These are phyloP conservation scores for Python bivittatus DNA, from an alignment of 2,113 vertebrate species.

Conservation along the genomic window DNA sequence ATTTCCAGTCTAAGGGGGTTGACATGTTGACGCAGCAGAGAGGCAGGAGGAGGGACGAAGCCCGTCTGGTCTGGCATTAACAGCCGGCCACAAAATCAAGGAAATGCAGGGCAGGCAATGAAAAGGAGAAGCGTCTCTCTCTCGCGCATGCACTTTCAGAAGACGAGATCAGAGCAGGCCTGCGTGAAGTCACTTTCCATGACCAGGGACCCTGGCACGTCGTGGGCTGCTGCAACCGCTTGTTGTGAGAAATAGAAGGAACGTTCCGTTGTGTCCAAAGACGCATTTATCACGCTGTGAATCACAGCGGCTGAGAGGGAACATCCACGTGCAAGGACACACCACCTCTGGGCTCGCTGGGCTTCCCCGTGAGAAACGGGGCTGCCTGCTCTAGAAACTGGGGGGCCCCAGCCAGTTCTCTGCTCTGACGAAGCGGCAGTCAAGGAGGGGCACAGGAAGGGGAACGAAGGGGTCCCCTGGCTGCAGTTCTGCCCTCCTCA, in stretches of 20 bases:
- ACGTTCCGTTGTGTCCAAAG: background rate
- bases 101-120: background rate
- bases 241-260: background rate
- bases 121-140: background rate
- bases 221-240: background rate
- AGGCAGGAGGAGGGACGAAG: background rate
- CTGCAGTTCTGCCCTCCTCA: rapidly evolving
- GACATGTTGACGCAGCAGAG: background rate
- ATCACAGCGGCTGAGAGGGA: background rate
- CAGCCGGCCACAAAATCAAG: background rate
- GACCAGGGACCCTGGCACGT: rapidly evolving
- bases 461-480: rapidly evolving
- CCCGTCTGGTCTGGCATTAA: background rate
- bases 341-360: background rate
- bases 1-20: background rate
- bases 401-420: background rate
- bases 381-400: too few relatives aligned
- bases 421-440: background rate
- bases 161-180: background rate
- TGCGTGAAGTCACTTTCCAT: background rate
- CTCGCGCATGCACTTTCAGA: background rate
- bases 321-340: background rate
- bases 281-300: rapidly evolving
- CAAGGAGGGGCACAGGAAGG: background rate
- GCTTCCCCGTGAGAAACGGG: background rate